These are phyloP conservation scores for Allacma fusca DNA, from an alignment of 2,888 invertebrate species.

Conservation along the genomic window DNA sequence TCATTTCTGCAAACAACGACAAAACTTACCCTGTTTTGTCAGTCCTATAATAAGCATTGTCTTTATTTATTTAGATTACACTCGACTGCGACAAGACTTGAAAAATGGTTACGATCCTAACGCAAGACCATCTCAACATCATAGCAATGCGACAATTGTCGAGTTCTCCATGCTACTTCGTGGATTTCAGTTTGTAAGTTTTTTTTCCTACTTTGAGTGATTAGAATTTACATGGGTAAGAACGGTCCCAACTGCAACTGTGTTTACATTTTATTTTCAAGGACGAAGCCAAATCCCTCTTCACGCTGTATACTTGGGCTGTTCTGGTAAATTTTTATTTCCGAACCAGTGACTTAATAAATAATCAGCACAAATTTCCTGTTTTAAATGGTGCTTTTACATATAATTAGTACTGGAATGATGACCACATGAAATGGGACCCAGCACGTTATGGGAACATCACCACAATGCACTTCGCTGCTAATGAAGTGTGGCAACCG, in stretches of 20 bases:
- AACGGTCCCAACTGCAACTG: background rate
- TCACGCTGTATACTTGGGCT: constrained; percentile 71
- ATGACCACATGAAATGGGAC: constrained; percentile 78
- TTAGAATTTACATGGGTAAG: background rate
- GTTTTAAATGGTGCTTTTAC: constrained; percentile 12
- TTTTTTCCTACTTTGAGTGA: background rate
- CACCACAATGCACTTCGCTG: constrained; percentile 70
- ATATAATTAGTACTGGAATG: constrained; percentile 73
- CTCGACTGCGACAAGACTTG: constrained; percentile 51
- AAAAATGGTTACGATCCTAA: constrained; percentile 56
- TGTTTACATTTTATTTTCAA: constrained; percentile 56
- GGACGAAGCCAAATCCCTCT: constrained; percentile 71
- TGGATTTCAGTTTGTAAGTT: constrained; percentile 59
- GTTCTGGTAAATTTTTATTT: constrained; percentile 68
- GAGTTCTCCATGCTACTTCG: constrained; percentile 52
- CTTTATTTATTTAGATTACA: constrained; percentile 47
- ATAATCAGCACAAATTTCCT: constrained; percentile 13
- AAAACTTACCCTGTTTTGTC: background rate
- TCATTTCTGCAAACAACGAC: background rate
- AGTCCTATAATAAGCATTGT: background rate
- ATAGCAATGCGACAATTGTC: constrained; percentile 54
- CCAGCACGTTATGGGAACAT: constrained; percentile 73
- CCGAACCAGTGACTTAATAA: background rate
- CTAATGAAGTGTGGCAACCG: constrained; percentile 81
- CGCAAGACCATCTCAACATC: constrained; percentile 55